These are phyloP conservation scores for Chironomus tepperi DNA, from an alignment of 1,140 invertebrate species.

Conservation along the genomic window DNA sequence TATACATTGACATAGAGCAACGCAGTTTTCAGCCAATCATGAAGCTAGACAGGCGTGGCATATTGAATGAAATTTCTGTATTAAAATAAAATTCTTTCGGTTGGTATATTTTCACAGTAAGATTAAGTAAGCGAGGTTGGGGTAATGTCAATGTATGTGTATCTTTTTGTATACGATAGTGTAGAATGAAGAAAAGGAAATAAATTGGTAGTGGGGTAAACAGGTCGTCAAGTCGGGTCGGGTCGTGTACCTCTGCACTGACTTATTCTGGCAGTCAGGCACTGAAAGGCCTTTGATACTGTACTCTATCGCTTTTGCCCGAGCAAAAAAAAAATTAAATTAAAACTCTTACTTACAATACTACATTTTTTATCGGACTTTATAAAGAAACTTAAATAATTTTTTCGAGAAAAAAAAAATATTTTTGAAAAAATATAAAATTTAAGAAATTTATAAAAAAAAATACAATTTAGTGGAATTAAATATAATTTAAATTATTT, in stretches of 20 bases:
- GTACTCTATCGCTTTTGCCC: conserved; percentile 37
- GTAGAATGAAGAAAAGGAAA: conserved; percentile 21
- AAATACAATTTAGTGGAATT: conserved; percentile 23
- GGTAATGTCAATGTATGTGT: background rate
- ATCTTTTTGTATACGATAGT: background rate
- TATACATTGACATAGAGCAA: background rate
- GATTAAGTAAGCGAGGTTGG: background rate
- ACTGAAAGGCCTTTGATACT: conserved; percentile 42
- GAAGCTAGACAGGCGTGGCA: no score
- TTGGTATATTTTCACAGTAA: background rate
- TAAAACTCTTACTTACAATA: conserved; percentile 18
- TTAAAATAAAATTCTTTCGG: background rate
- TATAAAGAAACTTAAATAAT: conserved; percentile 30
- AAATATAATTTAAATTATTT: conserved; percentile 27
- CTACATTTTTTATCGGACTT: background rate
- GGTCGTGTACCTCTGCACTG: conserved; percentile 43
- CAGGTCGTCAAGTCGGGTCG: conserved; percentile 40
- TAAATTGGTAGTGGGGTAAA: conserved; percentile 23
- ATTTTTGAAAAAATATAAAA: conserved; percentile 25
- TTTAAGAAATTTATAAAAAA: conserved; percentile 29
- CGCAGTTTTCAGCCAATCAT: no score
- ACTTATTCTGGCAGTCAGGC: conserved; percentile 41
- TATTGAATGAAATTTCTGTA: background rate
- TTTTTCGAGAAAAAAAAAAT: background rate
- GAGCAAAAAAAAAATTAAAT: conserved; percentile 17